Evolutionary conservation across 2,888 invertebrate genomes (phyloP), one percentile per base, ranked within the genome.

Genomic region (Strigamia transsilvanica): DNA sequence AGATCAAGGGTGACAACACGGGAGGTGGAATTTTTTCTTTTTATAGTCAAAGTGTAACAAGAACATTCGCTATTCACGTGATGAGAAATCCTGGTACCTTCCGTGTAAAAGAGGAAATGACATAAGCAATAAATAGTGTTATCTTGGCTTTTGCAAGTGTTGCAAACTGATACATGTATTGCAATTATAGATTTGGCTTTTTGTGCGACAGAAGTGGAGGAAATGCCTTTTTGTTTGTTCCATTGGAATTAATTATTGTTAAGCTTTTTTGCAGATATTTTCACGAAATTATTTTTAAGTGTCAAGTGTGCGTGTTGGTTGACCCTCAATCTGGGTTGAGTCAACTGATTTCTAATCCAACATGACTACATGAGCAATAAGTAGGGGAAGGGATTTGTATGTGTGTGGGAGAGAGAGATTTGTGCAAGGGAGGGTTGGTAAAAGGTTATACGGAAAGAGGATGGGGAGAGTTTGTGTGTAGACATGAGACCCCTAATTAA

Each of bases 1-100:
- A 73, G 73, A 73, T 73, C 73, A 73, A 73, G 73, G 73, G 73
- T 73, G 73, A 73, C 73, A 73, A 73, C 73, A 73, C 73, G 73
- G 73, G 73, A 73, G 73, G 73, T 73, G 27, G 13, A 32, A 32
- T 73, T 73, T 73, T 73, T 73, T 73, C 32, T 73, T 18, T 51
- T 51, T 15, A 27, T 32, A 73, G n/a, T 18, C n/a, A 56, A 9
- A n/a, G 9, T 56, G 18, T 56, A 32, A 73, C 27, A 32, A 73
- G 61, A 73, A 32, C 73, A 73, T n/a, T 73, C n/a, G 13, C 32
- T 73, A 73, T 73, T 73, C 73, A 73, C 73, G 73, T 73, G 73
- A 73, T 73, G 73, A 73, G 32, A 32, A 73, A 73, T 32, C 32
- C 32, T 10, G 13, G 73, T 32, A 73, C 73, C 32, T 73, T 73